Conservation (phyloP, 2,888 invertebrate species). For the Mimachlamys varia region DNA sequence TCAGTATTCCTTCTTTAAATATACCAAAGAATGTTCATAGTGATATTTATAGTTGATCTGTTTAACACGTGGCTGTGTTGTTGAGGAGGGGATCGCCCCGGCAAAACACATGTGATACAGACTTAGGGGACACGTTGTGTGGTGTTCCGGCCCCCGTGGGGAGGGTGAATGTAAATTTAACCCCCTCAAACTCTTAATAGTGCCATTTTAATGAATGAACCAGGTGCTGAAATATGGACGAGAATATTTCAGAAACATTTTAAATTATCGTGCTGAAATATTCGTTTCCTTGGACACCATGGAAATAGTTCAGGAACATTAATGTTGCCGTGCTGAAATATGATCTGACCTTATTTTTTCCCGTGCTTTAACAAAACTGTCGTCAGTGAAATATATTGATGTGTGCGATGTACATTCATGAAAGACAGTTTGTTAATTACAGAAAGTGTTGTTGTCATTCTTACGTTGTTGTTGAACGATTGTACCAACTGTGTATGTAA, state of each 20-base stretch:
- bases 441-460: background rate
- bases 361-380: background rate
- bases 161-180: background rate
- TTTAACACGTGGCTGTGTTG: background rate
- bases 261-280: constrained; percentile 6
- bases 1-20: background rate
- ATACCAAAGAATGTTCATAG: constrained; percentile 28
- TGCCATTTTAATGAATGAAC: constrained; percentile 13
- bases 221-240: constrained; percentile 25
- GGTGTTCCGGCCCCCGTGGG: constrained; percentile 25
- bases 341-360: background rate
- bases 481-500: constrained; percentile 26
- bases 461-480: background rate
- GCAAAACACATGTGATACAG: constrained; percentile 38
- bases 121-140: constrained; percentile 9
- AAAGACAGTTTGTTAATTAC: background rate
- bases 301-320: constrained; percentile 24
- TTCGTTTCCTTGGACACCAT: background rate
- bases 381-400: background rate
- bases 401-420: background rate
- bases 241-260: constrained; percentile 8
- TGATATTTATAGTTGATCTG: constrained; percentile 28
- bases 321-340: background rate
- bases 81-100: background rate
- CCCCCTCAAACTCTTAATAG: background rate